A percentile compares a stretch with the other conserved stretches of the same genome.
Conservation (phyloP, 2,113 vertebrate species). For the Mus pahari region DNA sequence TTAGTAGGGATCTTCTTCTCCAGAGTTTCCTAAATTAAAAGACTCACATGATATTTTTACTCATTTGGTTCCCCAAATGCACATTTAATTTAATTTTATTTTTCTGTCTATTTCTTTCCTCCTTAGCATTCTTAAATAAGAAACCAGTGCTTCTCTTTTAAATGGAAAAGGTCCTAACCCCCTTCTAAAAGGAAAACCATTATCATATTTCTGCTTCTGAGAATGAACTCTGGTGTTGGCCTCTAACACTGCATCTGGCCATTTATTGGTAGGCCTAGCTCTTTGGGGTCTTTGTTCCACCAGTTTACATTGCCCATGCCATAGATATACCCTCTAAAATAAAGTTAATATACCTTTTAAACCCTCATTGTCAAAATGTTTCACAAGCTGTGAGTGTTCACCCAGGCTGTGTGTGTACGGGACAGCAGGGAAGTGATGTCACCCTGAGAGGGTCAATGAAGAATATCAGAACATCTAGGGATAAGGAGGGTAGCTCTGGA, state of each 20-base stretch:
- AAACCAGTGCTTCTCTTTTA: slow-evolving; percentile 37
- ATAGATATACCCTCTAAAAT: slow-evolving; percentile 55
- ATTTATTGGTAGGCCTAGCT: slow-evolving; percentile 73
- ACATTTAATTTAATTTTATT: slow-evolving; percentile 60
- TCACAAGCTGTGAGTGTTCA: slow-evolving; percentile 58
- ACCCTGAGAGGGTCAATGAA: background rate
- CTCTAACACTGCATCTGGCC: slow-evolving; percentile 51
- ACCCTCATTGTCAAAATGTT: slow-evolving; percentile 63
- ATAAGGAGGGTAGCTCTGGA: background rate
- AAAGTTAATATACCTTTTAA: slow-evolving; percentile 70
- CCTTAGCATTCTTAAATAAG: slow-evolving; percentile 50
- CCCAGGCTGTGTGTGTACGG: slow-evolving; percentile 22
- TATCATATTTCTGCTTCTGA: slow-evolving; percentile 11
- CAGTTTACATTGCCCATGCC: slow-evolving; percentile 60
- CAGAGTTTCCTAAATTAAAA: slow-evolving; percentile 58
- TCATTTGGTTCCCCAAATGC: slow-evolving; percentile 61
- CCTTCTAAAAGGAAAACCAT: slow-evolving; percentile 18
- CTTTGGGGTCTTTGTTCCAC: slow-evolving; percentile 72
- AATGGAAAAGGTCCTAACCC: background rate
- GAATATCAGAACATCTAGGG: background rate
- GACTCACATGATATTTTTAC: slow-evolving; percentile 56
- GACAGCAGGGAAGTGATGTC: background rate
- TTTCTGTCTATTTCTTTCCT: slow-evolving; percentile 49
- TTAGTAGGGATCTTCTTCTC: slow-evolving; percentile 22
- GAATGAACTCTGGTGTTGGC: background rate